These are phyloP conservation scores for Entomobrya multifasciata DNA, from an alignment of 2,888 invertebrate species.

Conservation along the genomic window DNA sequence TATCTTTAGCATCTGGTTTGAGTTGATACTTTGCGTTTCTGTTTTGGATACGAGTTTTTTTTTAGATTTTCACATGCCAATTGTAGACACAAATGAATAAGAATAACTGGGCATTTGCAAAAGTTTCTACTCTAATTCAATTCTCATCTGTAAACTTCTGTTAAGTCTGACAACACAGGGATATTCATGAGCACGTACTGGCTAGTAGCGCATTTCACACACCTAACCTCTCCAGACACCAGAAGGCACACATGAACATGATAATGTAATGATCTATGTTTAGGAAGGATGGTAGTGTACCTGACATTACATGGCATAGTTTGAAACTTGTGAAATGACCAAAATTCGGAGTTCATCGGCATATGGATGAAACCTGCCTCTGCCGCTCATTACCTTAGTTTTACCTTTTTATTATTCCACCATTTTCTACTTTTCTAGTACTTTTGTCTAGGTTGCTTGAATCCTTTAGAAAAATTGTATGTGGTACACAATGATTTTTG, in stretches of 20 bases:
- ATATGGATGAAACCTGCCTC: conserved; percentile 18
- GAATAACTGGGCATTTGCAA: background rate
- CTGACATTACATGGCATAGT: background rate
- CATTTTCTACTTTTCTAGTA: background rate
- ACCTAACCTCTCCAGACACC: conserved; percentile 10
- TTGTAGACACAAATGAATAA: background rate
- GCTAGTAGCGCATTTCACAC: background rate
- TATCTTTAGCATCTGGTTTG: too few relatives aligned
- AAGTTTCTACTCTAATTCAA: conserved; percentile 2
- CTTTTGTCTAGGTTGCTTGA: background rate
- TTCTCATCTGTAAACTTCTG: conserved; percentile 10
- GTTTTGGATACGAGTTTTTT: background rate
- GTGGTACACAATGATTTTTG: background rate
- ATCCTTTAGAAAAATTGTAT: too few relatives aligned
- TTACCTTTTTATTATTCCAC: background rate
- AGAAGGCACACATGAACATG: conserved; percentile 20
- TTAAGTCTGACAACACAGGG: background rate
- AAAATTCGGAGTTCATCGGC: conserved; percentile 50
- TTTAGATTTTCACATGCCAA: too few relatives aligned
- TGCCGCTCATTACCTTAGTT: conserved; percentile 21
- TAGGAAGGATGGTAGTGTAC: background rate
- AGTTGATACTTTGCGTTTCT: too few relatives aligned
- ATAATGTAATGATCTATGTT: background rate
- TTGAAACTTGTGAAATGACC: conserved; percentile 47
- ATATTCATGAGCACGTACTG: background rate